These are phyloP conservation scores for Hirudo medicinalis DNA, from an alignment of 1,140 invertebrate genomes.

Conservation along the genomic window DNA sequence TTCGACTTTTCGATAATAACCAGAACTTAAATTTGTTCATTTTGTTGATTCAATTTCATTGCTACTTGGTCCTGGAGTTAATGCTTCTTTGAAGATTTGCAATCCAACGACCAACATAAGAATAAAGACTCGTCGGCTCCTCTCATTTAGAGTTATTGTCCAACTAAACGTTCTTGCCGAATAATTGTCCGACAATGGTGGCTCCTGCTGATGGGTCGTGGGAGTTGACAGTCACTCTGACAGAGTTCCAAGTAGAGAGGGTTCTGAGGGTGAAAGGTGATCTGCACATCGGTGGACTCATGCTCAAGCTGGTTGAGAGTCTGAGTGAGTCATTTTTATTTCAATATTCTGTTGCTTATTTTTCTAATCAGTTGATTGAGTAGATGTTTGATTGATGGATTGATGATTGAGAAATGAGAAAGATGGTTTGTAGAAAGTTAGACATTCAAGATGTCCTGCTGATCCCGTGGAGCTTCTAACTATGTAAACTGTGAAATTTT, in stretches of 20 bases:
- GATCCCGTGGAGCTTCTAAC: too few relatives aligned
- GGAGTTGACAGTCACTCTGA: constrained; percentile 86
- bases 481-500: too few relatives aligned
- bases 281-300: constrained; percentile 92
- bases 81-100: neutral
- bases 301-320: constrained; percentile 92
- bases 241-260: constrained; percentile 79
- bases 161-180: too few relatives aligned
- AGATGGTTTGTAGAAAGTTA: too few relatives aligned
- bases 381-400: too few relatives aligned
- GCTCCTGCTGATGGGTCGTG: constrained; percentile 74
- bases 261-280: constrained; percentile 91
- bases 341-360: too few relatives aligned
- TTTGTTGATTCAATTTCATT: neutral
- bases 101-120: neutral
- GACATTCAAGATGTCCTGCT: too few relatives aligned
- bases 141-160: too few relatives aligned
- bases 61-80: neutral
- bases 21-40: neutral
- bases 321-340: constrained; percentile 56
- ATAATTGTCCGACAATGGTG: constrained; percentile 30
- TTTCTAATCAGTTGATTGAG: too few relatives aligned
- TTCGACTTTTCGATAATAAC: neutral
- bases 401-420: too few relatives aligned
- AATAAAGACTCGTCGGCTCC: neutral